Evolutionary conservation across 1,140 invertebrate genomes (phyloP).

Genomic region (Drosophila serrata): DNA sequence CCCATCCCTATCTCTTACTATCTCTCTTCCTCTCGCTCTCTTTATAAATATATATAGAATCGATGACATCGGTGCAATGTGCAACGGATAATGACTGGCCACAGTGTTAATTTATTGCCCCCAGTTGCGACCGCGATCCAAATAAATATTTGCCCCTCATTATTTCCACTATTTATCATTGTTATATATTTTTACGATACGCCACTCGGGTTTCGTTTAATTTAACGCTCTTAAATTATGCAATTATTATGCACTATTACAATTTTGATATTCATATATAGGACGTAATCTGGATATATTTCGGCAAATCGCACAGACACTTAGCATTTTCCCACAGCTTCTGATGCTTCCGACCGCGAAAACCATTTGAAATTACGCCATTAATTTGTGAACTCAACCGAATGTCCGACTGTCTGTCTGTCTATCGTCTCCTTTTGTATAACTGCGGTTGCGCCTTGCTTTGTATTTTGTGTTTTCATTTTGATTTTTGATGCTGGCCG

Average conservation of each 20-base stretch:
- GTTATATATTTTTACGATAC: conserved; percentile 23
- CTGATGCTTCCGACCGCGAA: conserved; percentile 40
- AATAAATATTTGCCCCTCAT: conserved; percentile 50
- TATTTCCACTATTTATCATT: conserved; percentile 50
- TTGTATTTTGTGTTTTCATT: conserved; percentile 68
- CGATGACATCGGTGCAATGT: conserved; percentile 49
- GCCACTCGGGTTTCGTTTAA: conserved; percentile 16
- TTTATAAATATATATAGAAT: conserved; percentile 3
- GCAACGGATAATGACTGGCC: conserved; percentile 41
- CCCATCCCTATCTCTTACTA: not conserved
- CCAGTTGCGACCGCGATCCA: conserved; percentile 24
- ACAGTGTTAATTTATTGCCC: conserved; percentile 40
- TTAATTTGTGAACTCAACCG: conserved; percentile 75
- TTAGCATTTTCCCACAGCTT: conserved; percentile 20
- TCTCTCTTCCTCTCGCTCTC: not conserved
- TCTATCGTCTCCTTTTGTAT: conserved; percentile 66
- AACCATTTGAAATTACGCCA: conserved; percentile 73
- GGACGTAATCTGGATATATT: conserved; percentile 30
- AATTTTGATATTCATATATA: not conserved
- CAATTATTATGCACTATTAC: conserved; percentile 26
- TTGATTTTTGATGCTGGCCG: conserved; percentile 65
- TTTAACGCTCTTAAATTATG: conserved; percentile 28
- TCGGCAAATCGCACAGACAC: conserved; percentile 40
- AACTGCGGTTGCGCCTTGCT: conserved; percentile 71
- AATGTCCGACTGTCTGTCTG: conserved; percentile 48